These are phyloP conservation scores for Helicoverpa assulta DNA, from an alignment of 2,888 invertebrate species.

Conservation along the genomic window DNA sequence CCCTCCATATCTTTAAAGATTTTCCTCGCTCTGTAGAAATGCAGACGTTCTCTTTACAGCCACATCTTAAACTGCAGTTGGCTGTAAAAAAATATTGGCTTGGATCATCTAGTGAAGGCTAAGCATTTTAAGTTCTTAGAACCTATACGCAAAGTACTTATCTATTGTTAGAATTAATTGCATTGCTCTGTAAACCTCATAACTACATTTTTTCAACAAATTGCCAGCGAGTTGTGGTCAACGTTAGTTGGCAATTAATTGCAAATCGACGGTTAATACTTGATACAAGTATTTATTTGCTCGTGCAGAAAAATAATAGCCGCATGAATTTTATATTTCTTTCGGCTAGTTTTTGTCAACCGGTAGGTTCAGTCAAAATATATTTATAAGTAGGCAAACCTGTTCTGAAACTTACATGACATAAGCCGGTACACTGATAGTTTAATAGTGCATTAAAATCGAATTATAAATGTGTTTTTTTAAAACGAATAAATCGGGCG, in stretches of 20 bases:
- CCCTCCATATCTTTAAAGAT: conserved; percentile 26
- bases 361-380: neutral
- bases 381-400: neutral
- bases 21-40: conserved; percentile 36
- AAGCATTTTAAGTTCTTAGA: conserved; percentile 28
- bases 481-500: neutral
- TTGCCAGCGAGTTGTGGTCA: conserved; percentile 42
- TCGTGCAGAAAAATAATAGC: conserved; percentile 25
- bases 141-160: conserved; percentile 14
- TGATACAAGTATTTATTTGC: conserved; percentile 25
- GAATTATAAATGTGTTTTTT: neutral
- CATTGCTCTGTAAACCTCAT: conserved; percentile 40
- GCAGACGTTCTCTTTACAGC: conserved; percentile 19
- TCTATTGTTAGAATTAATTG: conserved; percentile 46
- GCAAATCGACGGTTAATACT: conserved; percentile 42
- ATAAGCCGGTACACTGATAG: neutral
- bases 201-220: conserved; percentile 34
- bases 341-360: conserved; percentile 26
- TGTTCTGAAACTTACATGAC: conserved; percentile 1
- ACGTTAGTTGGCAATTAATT: conserved; percentile 56
- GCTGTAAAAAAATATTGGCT: conserved; percentile 3
- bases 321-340: conserved; percentile 14
- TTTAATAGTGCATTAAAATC: neutral
- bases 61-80: neutral
- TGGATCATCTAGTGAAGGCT: conserved; percentile 16